phyloP scores from a whole-genome alignment of 2,888 invertebrate genomes.

The Nebria salina region DNA sequence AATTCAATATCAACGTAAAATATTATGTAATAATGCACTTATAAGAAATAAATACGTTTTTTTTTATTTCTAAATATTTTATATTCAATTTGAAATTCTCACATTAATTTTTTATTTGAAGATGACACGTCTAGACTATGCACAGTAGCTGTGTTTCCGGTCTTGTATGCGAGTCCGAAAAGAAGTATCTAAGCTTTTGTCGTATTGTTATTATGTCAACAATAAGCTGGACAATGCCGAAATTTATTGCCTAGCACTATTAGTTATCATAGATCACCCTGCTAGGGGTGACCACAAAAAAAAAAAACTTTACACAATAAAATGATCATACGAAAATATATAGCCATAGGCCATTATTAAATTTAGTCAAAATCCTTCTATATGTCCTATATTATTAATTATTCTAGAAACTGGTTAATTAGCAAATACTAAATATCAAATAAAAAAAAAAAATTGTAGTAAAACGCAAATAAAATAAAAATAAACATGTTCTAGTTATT shows the following conservation, averaged over 20 bases:
- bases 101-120: constrained; percentile 1
- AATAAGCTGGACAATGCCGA: background rate
- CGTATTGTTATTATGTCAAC: background rate
- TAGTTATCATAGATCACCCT: background rate
- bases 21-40: too few species aligned
- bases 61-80: too few species aligned
- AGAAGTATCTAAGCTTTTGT: background rate
- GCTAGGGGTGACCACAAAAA: background rate
- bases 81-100: background rate
- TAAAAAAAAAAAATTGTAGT: too few species aligned
- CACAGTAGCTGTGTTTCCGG: constrained; percentile 1
- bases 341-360: too few species aligned
- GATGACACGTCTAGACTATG: background rate
- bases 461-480: too few species aligned
- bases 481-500: background rate
- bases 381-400: too few species aligned
- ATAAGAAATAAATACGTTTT: too few species aligned
- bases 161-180: background rate
- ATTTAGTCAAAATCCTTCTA: too few species aligned
- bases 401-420: too few species aligned
- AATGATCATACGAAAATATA: background rate
- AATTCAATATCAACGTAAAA: too few species aligned
- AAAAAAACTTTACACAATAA: background rate
- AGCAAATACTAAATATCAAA: too few species aligned
- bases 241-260: background rate